A percentile compares a stretch with the other conserved stretches of the same genome.
phyloP scores from a whole-genome alignment of 2,888 invertebrate species.

The Drosophila eohydei region DNA sequence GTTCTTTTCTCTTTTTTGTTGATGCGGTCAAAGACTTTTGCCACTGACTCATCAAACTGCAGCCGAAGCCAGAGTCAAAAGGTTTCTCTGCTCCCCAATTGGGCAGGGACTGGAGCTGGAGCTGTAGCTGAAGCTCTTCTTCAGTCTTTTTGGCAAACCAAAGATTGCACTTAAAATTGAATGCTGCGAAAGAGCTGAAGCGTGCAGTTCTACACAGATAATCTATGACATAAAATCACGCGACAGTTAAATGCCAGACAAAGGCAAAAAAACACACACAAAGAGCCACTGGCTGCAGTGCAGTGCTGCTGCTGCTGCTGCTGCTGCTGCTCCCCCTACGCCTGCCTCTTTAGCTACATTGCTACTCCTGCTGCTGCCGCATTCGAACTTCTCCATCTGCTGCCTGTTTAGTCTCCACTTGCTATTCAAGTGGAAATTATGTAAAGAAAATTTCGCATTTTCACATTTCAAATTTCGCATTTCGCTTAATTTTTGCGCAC shows the following conservation, averaged over 20 bases:
- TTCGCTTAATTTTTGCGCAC: constrained; percentile 66
- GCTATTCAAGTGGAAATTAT: constrained; percentile 65
- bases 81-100: not conserved
- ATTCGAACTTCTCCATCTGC: not conserved
- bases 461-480: constrained; percentile 32
- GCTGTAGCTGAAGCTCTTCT: not conserved
- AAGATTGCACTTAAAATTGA: constrained; percentile 78
- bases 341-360: no score
- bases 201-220: constrained; percentile 39
- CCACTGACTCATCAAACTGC: constrained; percentile 69
- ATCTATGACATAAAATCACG: constrained; percentile 78
- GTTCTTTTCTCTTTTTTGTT: constrained; percentile 4
- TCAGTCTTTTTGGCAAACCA: constrained; percentile 40
- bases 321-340: not conserved
- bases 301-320: constrained; percentile 1
- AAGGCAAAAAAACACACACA: constrained; percentile 54
- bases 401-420: constrained; percentile 12
- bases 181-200: constrained; percentile 34
- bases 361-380: not conserved
- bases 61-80: constrained; percentile 26
- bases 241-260: constrained; percentile 75
- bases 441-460: constrained; percentile 38
- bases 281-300: constrained; percentile 49
- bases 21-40: constrained; percentile 72
- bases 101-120: not conserved